phyloP scores from a whole-genome alignment of 2,888 invertebrate species.

The Hesperia comma region DNA sequence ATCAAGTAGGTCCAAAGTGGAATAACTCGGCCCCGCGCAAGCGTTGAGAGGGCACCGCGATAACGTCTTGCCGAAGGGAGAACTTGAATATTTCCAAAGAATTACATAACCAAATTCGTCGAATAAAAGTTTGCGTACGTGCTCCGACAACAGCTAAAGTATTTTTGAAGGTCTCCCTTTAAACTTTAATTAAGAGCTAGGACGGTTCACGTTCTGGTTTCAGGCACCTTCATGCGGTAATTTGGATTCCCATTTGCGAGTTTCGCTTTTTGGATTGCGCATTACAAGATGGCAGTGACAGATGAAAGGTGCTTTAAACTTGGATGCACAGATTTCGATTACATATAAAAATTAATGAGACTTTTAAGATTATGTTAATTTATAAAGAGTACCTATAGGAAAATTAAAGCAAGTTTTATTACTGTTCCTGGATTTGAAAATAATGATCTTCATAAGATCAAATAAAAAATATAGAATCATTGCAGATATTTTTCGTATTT shows the following conservation, averaged over 20 bases:
- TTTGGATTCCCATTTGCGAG: slow-evolving; percentile 13
- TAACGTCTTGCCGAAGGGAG: slow-evolving; percentile 79
- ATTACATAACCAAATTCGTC: slow-evolving; percentile 76
- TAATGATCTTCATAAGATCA: too few species aligned
- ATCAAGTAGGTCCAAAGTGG: slow-evolving; percentile 25
- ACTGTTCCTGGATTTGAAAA: too few species aligned
- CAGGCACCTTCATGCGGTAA: slow-evolving; percentile 23
- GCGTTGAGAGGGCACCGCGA: slow-evolving; percentile 75
- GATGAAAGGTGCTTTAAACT: too few species aligned
- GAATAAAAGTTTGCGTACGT: slow-evolving; percentile 76
- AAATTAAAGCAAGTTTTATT: too few species aligned
- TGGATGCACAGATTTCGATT: too few species aligned
- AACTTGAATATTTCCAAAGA: slow-evolving; percentile 79
- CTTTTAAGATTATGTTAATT: too few species aligned
- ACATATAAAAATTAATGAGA: too few species aligned
- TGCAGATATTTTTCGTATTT: background rate
- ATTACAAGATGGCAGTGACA: background rate
- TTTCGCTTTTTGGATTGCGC: background rate
- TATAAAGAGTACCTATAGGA: too few species aligned
- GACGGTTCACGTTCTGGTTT: slow-evolving; percentile 50
- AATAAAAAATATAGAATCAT: background rate
- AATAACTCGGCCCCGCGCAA: slow-evolving; percentile 41
- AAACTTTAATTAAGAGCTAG: slow-evolving; percentile 69
- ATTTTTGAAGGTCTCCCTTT: slow-evolving; percentile 63
- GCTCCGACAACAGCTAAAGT: slow-evolving; percentile 68